phyloP scores from a whole-genome alignment of 2,888 invertebrate species.

The Fragum whitleyi region DNA sequence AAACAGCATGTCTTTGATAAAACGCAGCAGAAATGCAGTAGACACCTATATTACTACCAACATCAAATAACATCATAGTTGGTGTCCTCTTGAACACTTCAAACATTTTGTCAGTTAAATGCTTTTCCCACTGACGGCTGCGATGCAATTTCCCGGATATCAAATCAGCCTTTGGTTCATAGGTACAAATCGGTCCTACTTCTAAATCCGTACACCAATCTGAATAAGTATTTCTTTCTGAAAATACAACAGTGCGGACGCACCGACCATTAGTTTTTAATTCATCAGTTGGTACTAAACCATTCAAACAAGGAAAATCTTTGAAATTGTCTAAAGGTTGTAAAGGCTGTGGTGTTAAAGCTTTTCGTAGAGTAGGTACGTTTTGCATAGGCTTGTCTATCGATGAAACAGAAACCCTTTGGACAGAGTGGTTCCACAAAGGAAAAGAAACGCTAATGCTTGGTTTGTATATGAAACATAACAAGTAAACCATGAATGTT shows the following conservation, averaged over 20 bases:
- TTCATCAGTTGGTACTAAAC: background rate
- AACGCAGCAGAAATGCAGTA: constrained; percentile 6
- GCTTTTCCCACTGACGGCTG: background rate
- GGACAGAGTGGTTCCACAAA: no score
- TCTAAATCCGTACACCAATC: background rate
- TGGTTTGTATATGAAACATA: no score
- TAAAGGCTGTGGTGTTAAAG: no score
- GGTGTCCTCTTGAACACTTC: background rate
- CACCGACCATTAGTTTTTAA: background rate
- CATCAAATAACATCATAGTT: constrained; percentile 7
- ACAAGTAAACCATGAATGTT: no score
- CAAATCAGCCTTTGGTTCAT: background rate
- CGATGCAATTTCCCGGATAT: background rate
- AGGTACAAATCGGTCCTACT: background rate
- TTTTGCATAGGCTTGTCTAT: no score
- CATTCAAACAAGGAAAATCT: background rate
- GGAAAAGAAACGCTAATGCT: no score
- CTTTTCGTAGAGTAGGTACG: no score
- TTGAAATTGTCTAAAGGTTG: background rate
- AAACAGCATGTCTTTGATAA: background rate
- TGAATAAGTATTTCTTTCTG: background rate
- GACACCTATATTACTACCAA: constrained; percentile 6
- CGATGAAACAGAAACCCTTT: no score
- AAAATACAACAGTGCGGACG: background rate
- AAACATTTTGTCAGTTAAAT: background rate